Evolutionary conservation across 2,113 vertebrate genomes (phyloP).

Genomic region (Boleophthalmus pectinirostris): DNA sequence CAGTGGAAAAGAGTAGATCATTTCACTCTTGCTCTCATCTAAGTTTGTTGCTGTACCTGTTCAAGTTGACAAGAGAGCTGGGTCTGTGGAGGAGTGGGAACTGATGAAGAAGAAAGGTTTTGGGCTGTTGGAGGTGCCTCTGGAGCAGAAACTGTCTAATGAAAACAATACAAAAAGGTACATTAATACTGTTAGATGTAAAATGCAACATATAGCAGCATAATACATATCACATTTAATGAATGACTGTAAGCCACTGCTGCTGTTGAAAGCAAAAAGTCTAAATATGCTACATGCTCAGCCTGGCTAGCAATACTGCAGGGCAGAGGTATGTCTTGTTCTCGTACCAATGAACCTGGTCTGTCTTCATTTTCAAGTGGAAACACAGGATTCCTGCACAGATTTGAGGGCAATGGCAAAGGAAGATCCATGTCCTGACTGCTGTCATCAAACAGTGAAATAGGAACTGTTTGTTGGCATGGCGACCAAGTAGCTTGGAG

Average conservation of each 20-base stretch:
- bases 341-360: conserved; percentile 56
- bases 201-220: not conserved
- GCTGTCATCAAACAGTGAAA: conserved; percentile 9
- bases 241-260: not conserved
- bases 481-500: conserved; percentile 23
- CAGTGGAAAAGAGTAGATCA: not conserved
- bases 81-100: conserved; percentile 37
- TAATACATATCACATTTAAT: not conserved
- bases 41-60: conserved; percentile 57
- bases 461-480: not conserved
- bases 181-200: not conserved
- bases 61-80: conserved; percentile 41
- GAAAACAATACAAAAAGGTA: conserved; percentile 36
- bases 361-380: conserved; percentile 35
- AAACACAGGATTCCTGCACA: conserved; percentile 24
- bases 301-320: conserved; percentile 27
- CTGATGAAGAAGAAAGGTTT: conserved; percentile 48
- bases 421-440: conserved; percentile 36
- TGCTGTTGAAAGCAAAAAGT: not conserved
- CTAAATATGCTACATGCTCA: not conserved
- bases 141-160: conserved; percentile 68
- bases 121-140: conserved; percentile 48
- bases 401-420: conserved; percentile 21
- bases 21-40: conserved; percentile 11
- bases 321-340: conserved; percentile 20